Conservation (phyloP, 2,113 vertebrate genomes). For the Chloroceryle aenea region DNA sequence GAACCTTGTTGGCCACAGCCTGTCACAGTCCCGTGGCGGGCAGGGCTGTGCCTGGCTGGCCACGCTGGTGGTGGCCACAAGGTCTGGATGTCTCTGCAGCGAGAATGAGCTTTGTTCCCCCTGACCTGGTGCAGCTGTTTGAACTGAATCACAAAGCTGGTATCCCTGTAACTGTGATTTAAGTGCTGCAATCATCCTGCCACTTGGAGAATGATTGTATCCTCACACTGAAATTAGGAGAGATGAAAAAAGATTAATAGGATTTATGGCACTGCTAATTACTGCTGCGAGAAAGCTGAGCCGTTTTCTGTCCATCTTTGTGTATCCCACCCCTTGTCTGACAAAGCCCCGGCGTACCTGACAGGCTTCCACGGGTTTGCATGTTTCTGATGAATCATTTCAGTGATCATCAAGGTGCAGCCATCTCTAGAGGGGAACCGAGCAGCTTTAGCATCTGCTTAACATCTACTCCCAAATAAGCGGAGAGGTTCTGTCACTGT, state of each 20-base stretch:
- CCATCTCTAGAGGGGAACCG: background rate
- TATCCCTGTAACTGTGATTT: background rate
- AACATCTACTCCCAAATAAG: background rate
- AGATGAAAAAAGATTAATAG: background rate
- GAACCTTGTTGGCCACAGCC: background rate
- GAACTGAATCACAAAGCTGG: background rate
- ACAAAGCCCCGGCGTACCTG: background rate
- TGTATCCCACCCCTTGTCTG: background rate
- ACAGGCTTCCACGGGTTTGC: background rate
- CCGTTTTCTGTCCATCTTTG: background rate
- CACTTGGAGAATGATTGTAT: background rate
- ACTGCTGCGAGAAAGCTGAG: background rate
- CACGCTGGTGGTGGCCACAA: accelerated
- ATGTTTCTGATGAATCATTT: background rate
- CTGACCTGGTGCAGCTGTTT: background rate
- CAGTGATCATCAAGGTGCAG: background rate
- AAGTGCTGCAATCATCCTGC: background rate
- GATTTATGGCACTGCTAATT: background rate
- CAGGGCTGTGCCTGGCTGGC: background rate
- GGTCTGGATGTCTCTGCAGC: too few relatives aligned
- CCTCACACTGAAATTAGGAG: background rate
- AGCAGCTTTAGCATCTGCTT: background rate
- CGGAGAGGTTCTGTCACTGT: conserved; percentile 1
- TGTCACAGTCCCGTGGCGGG: background rate
- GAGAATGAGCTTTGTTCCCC: background rate